Evolutionary conservation across 1,140 invertebrate genomes (phyloP).

Genomic region (Wiebesia pumilae): DNA sequence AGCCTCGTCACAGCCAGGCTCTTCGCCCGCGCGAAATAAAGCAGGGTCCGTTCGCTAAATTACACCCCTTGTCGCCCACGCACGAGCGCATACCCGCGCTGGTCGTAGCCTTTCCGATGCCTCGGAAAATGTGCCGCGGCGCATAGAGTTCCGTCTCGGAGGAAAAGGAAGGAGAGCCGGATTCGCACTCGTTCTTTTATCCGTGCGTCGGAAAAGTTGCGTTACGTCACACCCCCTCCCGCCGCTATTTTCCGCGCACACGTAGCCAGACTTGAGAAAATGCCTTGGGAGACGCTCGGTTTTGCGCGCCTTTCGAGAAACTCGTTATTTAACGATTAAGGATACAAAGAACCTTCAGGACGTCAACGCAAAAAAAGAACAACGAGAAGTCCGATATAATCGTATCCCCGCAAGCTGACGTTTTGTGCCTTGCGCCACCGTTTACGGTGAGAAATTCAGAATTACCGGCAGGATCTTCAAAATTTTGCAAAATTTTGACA

Average conservation of each 20-base stretch:
- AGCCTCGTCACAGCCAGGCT: not conserved
- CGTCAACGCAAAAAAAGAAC: not conserved
- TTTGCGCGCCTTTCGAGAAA: not conserved
- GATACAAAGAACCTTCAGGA: not conserved
- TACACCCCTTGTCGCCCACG: not conserved
- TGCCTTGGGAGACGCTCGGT: not conserved
- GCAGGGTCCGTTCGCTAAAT: not conserved
- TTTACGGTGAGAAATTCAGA: not conserved
- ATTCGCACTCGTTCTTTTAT: not conserved
- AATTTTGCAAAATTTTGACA: too few species aligned
- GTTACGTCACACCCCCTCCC: too few species aligned
- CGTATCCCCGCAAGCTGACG: not conserved
- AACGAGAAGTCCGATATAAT: not conserved
- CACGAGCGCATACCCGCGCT: not conserved
- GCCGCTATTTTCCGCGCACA: not conserved
- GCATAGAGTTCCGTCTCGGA: not conserved
- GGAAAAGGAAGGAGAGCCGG: not conserved
- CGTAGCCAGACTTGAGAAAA: not conserved
- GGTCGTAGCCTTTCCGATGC: not conserved
- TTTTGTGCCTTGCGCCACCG: not conserved
- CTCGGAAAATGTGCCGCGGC: not conserved
- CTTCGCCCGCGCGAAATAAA: not conserved
- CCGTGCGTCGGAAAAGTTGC: not conserved
- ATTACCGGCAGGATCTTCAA: not conserved
- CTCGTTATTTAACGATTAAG: slow-evolving; percentile 38